Conservation (phyloP, 2,113 vertebrate species). For the Tympanuchus pallidicinctus region DNA sequence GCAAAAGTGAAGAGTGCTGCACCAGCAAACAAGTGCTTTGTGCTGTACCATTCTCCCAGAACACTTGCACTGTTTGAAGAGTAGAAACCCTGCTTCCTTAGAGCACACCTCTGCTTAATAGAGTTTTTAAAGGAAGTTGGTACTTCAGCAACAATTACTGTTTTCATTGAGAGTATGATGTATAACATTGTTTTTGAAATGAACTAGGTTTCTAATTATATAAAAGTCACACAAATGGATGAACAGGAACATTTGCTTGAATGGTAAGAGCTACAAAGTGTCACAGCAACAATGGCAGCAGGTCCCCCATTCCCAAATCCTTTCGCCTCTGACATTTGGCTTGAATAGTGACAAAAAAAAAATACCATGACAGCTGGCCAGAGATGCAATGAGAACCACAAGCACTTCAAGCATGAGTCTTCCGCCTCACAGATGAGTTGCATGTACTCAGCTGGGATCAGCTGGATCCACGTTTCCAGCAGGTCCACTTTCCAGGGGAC, state of each 20-base stretch:
- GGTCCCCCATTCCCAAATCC: neutral
- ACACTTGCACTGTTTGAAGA: neutral
- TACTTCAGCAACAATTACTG: neutral
- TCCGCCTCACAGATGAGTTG: neutral
- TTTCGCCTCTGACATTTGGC: neutral
- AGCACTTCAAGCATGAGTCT: neutral
- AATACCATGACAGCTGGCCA: rapidly evolving
- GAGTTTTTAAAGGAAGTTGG: neutral
- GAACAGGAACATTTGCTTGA: neutral
- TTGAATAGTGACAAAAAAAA: neutral
- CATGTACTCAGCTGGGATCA: neutral
- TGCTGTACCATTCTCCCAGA: neutral
- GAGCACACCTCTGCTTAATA: neutral
- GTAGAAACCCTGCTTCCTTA: neutral
- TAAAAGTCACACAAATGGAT: neutral
- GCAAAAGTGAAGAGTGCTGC: neutral
- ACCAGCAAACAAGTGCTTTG: neutral
- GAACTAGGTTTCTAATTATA: neutral
- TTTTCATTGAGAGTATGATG: neutral
- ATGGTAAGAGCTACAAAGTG: neutral
- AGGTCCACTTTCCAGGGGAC: neutral
- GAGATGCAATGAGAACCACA: neutral
- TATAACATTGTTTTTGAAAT: neutral
- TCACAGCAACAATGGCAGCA: neutral
- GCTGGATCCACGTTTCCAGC: neutral